These are phyloP conservation scores for Raphicerus campestris DNA, from an alignment of 2,113 vertebrate species.

Conservation along the genomic window DNA sequence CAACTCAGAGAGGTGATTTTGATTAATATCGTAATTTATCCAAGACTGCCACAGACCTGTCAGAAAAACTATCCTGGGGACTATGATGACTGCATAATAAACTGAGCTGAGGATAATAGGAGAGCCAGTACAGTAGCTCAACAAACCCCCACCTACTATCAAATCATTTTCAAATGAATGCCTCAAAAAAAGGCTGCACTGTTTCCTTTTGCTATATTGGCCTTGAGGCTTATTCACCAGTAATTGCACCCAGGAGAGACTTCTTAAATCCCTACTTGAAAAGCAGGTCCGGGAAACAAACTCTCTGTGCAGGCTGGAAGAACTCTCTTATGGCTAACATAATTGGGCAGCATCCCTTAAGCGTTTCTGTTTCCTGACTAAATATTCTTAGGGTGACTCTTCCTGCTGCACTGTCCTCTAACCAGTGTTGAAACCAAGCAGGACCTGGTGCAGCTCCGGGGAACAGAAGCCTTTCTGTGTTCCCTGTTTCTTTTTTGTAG, in stretches of 20 bases:
- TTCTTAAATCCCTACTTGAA: not conserved
- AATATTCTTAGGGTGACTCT: not conserved
- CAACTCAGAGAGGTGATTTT: not conserved
- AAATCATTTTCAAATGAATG: not conserved
- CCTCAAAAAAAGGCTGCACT: not conserved
- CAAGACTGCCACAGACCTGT: not conserved
- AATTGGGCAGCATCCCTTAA: not conserved
- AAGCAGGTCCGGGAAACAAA: not conserved
- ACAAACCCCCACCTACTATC: not conserved
- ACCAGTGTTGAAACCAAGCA: not conserved
- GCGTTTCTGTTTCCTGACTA: not conserved
- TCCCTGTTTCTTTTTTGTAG: not conserved
- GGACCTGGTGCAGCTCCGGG: accelerated
- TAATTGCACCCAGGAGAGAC: not conserved
- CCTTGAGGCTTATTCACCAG: not conserved
- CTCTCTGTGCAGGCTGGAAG: not conserved
- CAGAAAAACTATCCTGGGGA: not conserved
- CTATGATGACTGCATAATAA: not conserved
- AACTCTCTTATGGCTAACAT: not conserved
- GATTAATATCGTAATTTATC: not conserved
- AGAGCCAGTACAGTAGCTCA: not conserved
- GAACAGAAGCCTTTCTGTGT: not conserved
- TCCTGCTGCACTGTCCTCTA: not conserved
- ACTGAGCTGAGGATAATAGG: not conserved
- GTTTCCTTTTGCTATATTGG: not conserved